Evolutionary conservation across 1,140 invertebrate species (phyloP).

Genomic region (Thaumatotibia leucotreta): DNA sequence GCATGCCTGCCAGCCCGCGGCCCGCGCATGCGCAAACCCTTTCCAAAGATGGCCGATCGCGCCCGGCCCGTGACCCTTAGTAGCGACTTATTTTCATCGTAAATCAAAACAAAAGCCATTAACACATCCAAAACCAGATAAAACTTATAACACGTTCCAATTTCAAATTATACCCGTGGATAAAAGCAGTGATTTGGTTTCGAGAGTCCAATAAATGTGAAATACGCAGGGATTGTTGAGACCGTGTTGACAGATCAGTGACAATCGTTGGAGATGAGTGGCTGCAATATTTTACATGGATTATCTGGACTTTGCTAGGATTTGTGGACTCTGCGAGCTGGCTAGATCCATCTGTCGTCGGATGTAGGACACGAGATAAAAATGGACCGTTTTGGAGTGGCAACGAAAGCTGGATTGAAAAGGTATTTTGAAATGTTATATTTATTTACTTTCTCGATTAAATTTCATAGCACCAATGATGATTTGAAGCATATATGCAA

Average conservation of each 20-base stretch:
- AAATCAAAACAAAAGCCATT: conserved; percentile 28
- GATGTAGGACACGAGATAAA: not conserved
- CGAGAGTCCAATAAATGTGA: not conserved
- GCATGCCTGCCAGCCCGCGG: conserved; percentile 36
- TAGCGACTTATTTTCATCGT: conserved; percentile 35
- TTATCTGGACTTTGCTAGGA: conserved; percentile 18
- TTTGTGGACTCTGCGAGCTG: not conserved
- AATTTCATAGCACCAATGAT: not conserved
- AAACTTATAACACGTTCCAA: not conserved
- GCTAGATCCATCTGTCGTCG: not conserved
- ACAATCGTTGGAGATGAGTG: conserved; percentile 45
- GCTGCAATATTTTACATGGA: conserved; percentile 30
- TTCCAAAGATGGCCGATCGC: conserved; percentile 48
- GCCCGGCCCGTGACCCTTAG: conserved; percentile 33
- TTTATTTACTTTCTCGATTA: not conserved
- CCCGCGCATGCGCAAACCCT: conserved; percentile 39
- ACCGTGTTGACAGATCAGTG: conserved; percentile 53
- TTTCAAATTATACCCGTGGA: not conserved
- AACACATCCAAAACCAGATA: not conserved
- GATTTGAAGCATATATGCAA: too few species aligned
- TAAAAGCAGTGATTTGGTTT: not conserved
- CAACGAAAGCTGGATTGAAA: not conserved
- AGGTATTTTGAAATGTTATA: not conserved
- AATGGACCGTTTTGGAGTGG: not conserved
- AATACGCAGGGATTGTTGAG: conserved; percentile 1